These are phyloP conservation scores for Hypothenemus hampei DNA, from an alignment of 1,140 invertebrate species.

Conservation along the genomic window DNA sequence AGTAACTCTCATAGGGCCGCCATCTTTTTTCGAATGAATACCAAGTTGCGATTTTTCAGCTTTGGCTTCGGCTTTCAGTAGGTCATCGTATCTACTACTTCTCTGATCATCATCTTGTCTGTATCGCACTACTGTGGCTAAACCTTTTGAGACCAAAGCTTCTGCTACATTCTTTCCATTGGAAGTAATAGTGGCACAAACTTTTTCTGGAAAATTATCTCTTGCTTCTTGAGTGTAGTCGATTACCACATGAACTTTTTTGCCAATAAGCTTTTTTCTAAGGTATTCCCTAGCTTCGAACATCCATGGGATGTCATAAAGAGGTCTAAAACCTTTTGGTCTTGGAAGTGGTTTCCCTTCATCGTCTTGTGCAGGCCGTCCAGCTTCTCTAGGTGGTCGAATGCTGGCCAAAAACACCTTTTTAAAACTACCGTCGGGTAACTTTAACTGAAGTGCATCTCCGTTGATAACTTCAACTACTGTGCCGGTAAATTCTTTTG, in stretches of 20 bases:
- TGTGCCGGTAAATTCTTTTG: slow-evolving; percentile 78
- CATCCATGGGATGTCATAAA: slow-evolving; percentile 98
- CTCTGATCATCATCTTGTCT: slow-evolving; percentile 94
- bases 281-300: slow-evolving; percentile 97
- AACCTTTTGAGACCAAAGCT: slow-evolving; percentile 86
- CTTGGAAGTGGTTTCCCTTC: slow-evolving; percentile 44
- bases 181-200: slow-evolving; percentile 85
- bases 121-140: slow-evolving; percentile 88
- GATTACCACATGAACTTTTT: slow-evolving; percentile 87
- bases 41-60: slow-evolving; percentile 83
- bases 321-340: slow-evolving; percentile 61
- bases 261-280: slow-evolving; percentile 92
- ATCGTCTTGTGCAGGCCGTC: slow-evolving; percentile 50
- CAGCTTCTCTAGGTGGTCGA: slow-evolving; percentile 75
- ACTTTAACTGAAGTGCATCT: slow-evolving; percentile 85
- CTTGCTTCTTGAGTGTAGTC: slow-evolving; percentile 96
- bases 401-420: slow-evolving; percentile 97
- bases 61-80: slow-evolving; percentile 90
- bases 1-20: slow-evolving; percentile 75
- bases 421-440: slow-evolving; percentile 70
- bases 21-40: slow-evolving; percentile 80
- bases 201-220: slow-evolving; percentile 91
- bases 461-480: slow-evolving; percentile 93
- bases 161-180: slow-evolving; percentile 92
- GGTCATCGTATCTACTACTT: slow-evolving; percentile 87